Evolutionary conservation across 2,797 vertebrate species (phyloP).

Genomic region (Danio jaintianensis): DNA sequence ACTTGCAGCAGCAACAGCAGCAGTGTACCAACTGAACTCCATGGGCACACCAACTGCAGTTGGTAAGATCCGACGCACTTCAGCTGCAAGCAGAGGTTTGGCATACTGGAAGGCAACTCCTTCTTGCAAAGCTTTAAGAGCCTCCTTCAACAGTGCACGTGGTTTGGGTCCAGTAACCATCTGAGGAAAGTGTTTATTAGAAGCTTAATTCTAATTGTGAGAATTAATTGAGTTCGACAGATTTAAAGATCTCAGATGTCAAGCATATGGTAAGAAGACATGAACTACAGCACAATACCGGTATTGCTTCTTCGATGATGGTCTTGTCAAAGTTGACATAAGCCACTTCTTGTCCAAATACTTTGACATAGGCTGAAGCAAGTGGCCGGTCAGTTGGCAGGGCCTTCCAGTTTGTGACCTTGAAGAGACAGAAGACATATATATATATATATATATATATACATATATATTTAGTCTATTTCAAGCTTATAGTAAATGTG

Average conservation of each 20-base stretch:
- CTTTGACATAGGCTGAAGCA: constrained; percentile 76
- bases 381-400: constrained; percentile 71
- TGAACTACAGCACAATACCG: constrained; percentile 67
- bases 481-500: background rate
- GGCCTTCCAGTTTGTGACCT: constrained; percentile 81
- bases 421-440: constrained; percentile 38
- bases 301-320: constrained; percentile 69
- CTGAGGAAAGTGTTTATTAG: constrained; percentile 61
- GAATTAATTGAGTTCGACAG: no score
- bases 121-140: constrained; percentile 65
- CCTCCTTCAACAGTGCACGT: constrained; percentile 49
- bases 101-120: constrained; percentile 67
- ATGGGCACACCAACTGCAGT: constrained; percentile 81
- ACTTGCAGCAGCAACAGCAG: constrained; percentile 73
- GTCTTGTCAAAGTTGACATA: constrained; percentile 78
- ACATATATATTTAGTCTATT: background rate
- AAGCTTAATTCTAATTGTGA: background rate
- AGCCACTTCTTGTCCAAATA: constrained; percentile 82
- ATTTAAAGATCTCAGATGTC: background rate
- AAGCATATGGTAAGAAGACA: background rate
- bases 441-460: background rate
- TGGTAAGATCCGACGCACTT: constrained; percentile 79
- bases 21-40: constrained; percentile 78
- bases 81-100: constrained; percentile 76
- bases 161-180: constrained; percentile 56